A percentile compares a stretch with the other conserved stretches of the same genome.
These are phyloP conservation scores for Menidia beryllina DNA, from an alignment of 2,113 vertebrate genomes.

Conservation along the genomic window DNA sequence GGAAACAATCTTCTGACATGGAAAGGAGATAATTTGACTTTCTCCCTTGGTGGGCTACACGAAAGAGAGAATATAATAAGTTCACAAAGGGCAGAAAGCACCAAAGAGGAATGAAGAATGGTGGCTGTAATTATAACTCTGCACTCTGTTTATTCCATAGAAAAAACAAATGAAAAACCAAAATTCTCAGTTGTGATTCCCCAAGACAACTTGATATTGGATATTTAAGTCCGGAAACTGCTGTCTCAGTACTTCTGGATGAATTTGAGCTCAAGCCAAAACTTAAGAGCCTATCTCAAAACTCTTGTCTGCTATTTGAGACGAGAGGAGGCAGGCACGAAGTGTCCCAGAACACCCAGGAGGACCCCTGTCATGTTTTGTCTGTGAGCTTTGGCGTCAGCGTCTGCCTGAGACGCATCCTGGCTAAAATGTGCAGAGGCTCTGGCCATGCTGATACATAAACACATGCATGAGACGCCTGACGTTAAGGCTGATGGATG, in stretches of 20 bases:
- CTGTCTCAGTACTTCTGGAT: not conserved
- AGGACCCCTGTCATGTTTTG: slow-evolving; percentile 52
- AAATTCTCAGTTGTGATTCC: too few relatives aligned
- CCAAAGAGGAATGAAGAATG: not conserved
- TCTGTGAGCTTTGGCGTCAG: slow-evolving; percentile 49
- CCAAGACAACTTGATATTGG: too few relatives aligned
- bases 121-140: not conserved
- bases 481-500: slow-evolving; percentile 64
- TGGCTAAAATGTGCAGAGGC: slow-evolving; percentile 17
- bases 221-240: not conserved
- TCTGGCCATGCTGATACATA: slow-evolving; percentile 5
- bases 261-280: not conserved
- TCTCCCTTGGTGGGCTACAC: not conserved
- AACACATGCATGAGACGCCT: slow-evolving; percentile 9
- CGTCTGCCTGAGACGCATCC: slow-evolving; percentile 22
- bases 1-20: slow-evolving; percentile 7
- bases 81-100: slow-evolving; percentile 19
- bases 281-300: slow-evolving; percentile 1
- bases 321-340: slow-evolving; percentile 31
- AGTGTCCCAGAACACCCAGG: slow-evolving; percentile 24
- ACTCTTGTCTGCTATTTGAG: slow-evolving; percentile 21
- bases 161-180: not conserved
- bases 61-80: slow-evolving; percentile 42
- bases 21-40: slow-evolving; percentile 17
- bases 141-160: not conserved